Base-by-base conservation (phyloP, 2,888 invertebrate species). In the Drosophila sordidapex region DNA sequence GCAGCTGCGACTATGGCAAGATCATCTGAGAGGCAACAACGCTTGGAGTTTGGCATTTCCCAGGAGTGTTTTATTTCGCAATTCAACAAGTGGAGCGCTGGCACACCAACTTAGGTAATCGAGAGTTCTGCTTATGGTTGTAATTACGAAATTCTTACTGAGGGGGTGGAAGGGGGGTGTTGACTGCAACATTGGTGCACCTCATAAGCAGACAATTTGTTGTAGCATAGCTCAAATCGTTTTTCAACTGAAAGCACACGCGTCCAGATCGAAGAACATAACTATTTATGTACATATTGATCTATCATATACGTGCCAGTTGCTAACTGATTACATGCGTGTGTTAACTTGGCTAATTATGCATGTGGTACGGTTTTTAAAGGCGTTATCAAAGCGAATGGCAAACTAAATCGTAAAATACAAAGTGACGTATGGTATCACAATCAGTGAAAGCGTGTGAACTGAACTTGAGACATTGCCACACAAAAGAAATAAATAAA, bases 371-470 rank as follows among this genome's bases (percentile, higher is more conserved):
- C 60, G 66, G 65, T 53, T 64, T 77, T 72, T 25, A 35, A 54
- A 35, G 53, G 77, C 61, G 63, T 74, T 81, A 79, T 81, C 77
- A 74, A 67, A 70, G 33, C 54, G 72, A 74, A 69, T 29, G 74
- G 64, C 58, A 63, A 64, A 62, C 74, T 70, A 46, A 74, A 64
- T 70, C 63, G 61, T 82, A 68, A 73, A 82, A 82, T 78, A 74
- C 70, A 81, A 78, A 81, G 79, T 81, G 82, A 86, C 82, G 62
- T 36, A 52, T 57, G 63, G 51, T 53, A 63, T 51, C 60, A 65
- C 74, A 82, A 84, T 76, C 86, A 92, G 91, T 92, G 92, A 92
- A 92, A 92, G 92, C 92, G 92, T 92, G 92, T 91, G 92, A 92
- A 92, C 91, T 92, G 86, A 91, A 92, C 90, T 90, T 90, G 89